Percentiles rank a stretch among this genome's conserved stretches.
Conservation (phyloP, 2,113 vertebrate species). For the Tautogolabrus adspersus region DNA sequence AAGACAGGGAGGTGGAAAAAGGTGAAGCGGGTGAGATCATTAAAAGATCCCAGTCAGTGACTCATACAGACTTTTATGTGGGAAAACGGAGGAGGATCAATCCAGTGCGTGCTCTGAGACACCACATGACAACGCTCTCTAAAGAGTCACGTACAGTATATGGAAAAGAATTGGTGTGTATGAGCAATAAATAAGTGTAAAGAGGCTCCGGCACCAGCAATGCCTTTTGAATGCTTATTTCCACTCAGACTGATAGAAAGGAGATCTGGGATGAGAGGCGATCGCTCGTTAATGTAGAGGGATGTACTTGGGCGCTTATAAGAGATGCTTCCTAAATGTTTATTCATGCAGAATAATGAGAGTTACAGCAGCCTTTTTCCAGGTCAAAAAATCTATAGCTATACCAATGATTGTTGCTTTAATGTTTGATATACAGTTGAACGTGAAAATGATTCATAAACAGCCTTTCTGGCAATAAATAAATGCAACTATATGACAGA, state of each 20-base stretch:
- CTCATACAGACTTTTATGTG: conserved; percentile 75
- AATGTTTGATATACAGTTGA: not conserved
- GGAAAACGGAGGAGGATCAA: conserved; percentile 68
- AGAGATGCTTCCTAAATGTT: conserved; percentile 22
- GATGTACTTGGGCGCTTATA: conserved; percentile 22
- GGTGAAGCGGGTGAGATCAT: conserved; percentile 65
- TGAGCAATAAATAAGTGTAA: conserved; percentile 25
- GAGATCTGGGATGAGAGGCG: not conserved
- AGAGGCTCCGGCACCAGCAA: conserved; percentile 28
- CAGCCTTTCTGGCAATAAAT: not conserved
- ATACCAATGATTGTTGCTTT: not conserved
- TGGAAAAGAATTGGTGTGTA: conserved; percentile 39
- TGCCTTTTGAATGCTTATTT: conserved; percentile 21
- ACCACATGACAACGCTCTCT: conserved; percentile 35
- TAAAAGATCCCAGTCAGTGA: conserved; percentile 70
- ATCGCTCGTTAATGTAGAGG: conserved; percentile 18
- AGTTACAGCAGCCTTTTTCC: conserved; percentile 21
- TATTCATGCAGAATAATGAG: conserved; percentile 51
- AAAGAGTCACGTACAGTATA: conserved; percentile 37
- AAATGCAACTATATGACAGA: not conserved
- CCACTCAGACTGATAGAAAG: conserved; percentile 18
- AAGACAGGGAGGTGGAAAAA: conserved; percentile 51
- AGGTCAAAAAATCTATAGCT: conserved; percentile 42
- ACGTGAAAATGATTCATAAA: not conserved
- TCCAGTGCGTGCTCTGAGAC: conserved; percentile 45